Conservation (phyloP, 2,797 vertebrate species). For the Holocentrus rufus region DNA sequence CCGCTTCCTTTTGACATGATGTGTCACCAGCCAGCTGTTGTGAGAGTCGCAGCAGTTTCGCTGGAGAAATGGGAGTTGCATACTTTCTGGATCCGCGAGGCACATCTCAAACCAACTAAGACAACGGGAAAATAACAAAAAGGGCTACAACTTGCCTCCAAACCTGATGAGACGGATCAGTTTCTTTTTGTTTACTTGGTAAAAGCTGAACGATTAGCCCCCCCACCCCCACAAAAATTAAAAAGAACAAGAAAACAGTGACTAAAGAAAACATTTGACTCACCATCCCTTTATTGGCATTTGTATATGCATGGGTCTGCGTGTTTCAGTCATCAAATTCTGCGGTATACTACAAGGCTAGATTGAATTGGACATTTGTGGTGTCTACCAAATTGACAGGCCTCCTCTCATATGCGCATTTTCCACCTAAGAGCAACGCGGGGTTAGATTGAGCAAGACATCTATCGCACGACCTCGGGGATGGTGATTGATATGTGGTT, state of each 20-base stretch:
- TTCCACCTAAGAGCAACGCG: conserved; percentile 62
- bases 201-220: too few relatives aligned
- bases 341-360: conserved; percentile 19
- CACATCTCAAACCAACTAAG: too few relatives aligned
- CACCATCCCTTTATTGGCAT: conserved; percentile 26
- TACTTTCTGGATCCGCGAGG: too few relatives aligned
- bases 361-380: conserved; percentile 7
- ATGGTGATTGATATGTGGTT: conserved; percentile 72
- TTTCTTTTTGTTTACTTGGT: too few relatives aligned
- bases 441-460: conserved; percentile 68
- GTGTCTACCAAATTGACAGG: conserved; percentile 65
- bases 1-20: too few relatives aligned
- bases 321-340: conserved; percentile 36
- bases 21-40: too few relatives aligned
- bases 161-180: too few relatives aligned
- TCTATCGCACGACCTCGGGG: conserved; percentile 67
- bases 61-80: too few relatives aligned
- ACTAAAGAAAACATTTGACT: conserved; percentile 35
- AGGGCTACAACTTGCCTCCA: too few relatives aligned
- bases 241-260: background rate
- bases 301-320: background rate
- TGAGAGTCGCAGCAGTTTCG: too few relatives aligned
- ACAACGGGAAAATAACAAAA: too few relatives aligned
- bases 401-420: conserved; percentile 61
- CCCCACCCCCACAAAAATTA: too few relatives aligned